Evolutionary conservation across 1,140 invertebrate genomes (phyloP).

Genomic region (Drosophila mojavensis): DNA sequence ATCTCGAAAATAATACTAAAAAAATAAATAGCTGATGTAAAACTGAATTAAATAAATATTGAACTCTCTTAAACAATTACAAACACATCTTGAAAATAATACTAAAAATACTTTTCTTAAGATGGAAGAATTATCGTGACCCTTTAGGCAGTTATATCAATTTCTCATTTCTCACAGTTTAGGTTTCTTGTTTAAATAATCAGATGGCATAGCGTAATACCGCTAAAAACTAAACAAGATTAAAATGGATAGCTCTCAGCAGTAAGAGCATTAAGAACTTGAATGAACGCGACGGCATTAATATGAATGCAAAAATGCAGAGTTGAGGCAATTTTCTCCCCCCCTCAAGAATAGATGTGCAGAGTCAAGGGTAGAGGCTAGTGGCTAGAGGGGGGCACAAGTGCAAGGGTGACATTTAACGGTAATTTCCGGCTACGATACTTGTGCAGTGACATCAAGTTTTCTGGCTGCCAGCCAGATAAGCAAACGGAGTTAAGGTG

Average conservation of each 20-base stretch:
- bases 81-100: too few species aligned
- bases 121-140: too few species aligned
- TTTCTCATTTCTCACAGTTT: too few species aligned
- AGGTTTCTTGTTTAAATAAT: too few species aligned
- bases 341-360: too few species aligned
- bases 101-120: too few species aligned
- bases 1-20: too few species aligned
- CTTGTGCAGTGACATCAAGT: constrained; percentile 42
- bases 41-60: too few species aligned
- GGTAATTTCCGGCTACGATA: constrained; percentile 67
- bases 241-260: constrained; percentile 1
- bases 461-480: constrained; percentile 47
- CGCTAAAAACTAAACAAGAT: constrained; percentile 3
- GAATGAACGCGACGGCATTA: constrained; percentile 36
- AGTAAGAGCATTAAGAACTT: constrained; percentile 28
- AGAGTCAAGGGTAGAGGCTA: neutral
- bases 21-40: too few species aligned
- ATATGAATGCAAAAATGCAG: constrained; percentile 36
- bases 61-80: too few species aligned
- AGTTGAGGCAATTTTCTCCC: too few species aligned
- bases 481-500: constrained; percentile 60
- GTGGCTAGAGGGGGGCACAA: constrained; percentile 9
- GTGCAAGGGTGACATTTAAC: constrained; percentile 73
- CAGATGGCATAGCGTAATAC: neutral
- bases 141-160: too few species aligned